Conservation (phyloP, 2,113 vertebrate species). For the Lophochroa leadbeateri region DNA sequence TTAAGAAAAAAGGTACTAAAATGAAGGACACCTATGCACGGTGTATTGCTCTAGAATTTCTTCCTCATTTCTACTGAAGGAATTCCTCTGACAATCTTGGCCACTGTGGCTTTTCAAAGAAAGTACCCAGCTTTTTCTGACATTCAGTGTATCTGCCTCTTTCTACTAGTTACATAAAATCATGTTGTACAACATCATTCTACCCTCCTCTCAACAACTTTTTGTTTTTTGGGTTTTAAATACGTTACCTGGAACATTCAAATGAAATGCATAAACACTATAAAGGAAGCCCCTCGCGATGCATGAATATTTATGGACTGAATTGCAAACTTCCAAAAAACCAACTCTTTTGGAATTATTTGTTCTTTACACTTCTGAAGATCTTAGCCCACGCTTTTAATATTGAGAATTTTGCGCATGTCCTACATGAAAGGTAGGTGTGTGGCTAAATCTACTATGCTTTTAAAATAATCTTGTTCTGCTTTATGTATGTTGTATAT, state of each 20-base stretch:
- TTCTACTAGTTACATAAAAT: not conserved
- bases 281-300: not conserved
- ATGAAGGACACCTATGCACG: not conserved
- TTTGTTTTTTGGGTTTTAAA: not conserved
- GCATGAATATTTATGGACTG: accelerated
- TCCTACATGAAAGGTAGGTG: not conserved
- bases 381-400: not conserved
- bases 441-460: not conserved
- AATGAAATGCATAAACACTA: not conserved
- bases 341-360: not conserved
- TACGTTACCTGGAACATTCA: not conserved
- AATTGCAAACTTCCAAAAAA: not conserved
- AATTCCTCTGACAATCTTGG: not conserved
- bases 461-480: not conserved
- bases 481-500: not conserved
- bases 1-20: not conserved
- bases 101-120: not conserved
- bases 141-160: not conserved
- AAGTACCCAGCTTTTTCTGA: not conserved
- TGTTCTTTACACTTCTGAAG: not conserved
- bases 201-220: not conserved
- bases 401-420: not conserved
- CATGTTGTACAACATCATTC: not conserved
- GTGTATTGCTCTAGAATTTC: not conserved
- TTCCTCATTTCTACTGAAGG: not conserved